A percentile compares a stretch with the other conserved stretches of the same genome.
Conservation (phyloP, 2,888 invertebrate species). For the Scaptomyza cyrtandrae region DNA sequence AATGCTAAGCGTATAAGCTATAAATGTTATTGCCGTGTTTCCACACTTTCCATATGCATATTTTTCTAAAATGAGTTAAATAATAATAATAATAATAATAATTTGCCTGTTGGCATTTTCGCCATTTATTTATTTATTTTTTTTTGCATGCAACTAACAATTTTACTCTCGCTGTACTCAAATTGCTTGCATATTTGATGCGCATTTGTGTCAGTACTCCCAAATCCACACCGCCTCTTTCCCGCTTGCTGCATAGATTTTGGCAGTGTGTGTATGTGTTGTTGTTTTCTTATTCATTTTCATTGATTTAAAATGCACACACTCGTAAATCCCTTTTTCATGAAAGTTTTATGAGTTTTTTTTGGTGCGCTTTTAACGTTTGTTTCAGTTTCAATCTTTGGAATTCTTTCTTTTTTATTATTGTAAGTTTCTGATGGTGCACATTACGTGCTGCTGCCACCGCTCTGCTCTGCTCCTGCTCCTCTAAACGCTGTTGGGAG, state of each 20-base stretch:
- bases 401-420: slow-evolving; percentile 3
- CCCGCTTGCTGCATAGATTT: slow-evolving; percentile 15
- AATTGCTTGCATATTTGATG: slow-evolving; percentile 59
- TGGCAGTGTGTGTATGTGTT: slow-evolving; percentile 7
- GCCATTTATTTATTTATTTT: background rate
- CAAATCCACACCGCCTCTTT: no score
- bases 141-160: slow-evolving; percentile 9
- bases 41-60: slow-evolving; percentile 20
- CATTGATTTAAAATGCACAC: slow-evolving; percentile 73
- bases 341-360: slow-evolving; percentile 45
- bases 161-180: slow-evolving; percentile 28
- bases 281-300: slow-evolving; percentile 25
- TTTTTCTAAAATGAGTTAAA: slow-evolving; percentile 22
- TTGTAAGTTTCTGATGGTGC: background rate
- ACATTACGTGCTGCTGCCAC: slow-evolving; percentile 45
- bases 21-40: background rate
- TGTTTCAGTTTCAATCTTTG: slow-evolving; percentile 60
- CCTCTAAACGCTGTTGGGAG: slow-evolving; percentile 1
- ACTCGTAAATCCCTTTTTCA: slow-evolving; percentile 70
- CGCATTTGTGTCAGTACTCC: slow-evolving; percentile 5
- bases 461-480: background rate
- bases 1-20: background rate
- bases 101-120: slow-evolving; percentile 25
- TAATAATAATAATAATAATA: no score
- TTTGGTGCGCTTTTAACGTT: slow-evolving; percentile 41